A percentile compares a stretch with the other conserved stretches of the same genome.
phyloP scores from a whole-genome alignment of 2,113 vertebrate genomes.

The Ahaetulla prasina region DNA sequence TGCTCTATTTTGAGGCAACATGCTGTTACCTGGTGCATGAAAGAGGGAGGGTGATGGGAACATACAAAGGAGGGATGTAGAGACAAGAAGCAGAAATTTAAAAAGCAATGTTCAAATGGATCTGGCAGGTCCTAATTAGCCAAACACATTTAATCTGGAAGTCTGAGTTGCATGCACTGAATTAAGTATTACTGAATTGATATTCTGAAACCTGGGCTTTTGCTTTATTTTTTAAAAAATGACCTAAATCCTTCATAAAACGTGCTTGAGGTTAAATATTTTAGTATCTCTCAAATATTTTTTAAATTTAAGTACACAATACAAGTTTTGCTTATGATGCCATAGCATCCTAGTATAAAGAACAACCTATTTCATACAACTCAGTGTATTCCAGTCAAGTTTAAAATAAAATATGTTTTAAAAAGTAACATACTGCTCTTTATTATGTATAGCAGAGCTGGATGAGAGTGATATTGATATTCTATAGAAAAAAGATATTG shows the following conservation, averaged over 20 bases:
- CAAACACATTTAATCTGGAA: conserved; percentile 12
- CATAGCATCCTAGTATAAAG: background rate
- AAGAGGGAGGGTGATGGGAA: conserved; percentile 63
- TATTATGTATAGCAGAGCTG: background rate
- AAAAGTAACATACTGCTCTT: background rate
- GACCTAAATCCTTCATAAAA: conserved; percentile 10
- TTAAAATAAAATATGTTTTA: background rate
- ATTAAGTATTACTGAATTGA: conserved; percentile 17
- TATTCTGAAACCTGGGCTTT: conserved; percentile 25
- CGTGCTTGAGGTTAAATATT: background rate
- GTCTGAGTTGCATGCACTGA: conserved; percentile 32
- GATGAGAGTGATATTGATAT: background rate
- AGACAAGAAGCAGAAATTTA: conserved; percentile 26
- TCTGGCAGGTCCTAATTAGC: background rate
- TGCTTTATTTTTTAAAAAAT: background rate
- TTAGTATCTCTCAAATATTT: background rate
- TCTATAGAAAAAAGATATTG: background rate
- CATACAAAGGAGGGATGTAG: conserved; percentile 27
- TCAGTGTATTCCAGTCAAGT: background rate
- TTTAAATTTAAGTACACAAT: background rate
- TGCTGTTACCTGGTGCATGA: conserved; percentile 73
- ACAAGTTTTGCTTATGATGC: background rate
- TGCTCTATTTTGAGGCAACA: conserved; percentile 83
- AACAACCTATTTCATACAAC: background rate
- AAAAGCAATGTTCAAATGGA: conserved; percentile 25